Evolutionary conservation across 2,888 invertebrate species (phyloP).

Genomic region (Carabus problematicus): DNA sequence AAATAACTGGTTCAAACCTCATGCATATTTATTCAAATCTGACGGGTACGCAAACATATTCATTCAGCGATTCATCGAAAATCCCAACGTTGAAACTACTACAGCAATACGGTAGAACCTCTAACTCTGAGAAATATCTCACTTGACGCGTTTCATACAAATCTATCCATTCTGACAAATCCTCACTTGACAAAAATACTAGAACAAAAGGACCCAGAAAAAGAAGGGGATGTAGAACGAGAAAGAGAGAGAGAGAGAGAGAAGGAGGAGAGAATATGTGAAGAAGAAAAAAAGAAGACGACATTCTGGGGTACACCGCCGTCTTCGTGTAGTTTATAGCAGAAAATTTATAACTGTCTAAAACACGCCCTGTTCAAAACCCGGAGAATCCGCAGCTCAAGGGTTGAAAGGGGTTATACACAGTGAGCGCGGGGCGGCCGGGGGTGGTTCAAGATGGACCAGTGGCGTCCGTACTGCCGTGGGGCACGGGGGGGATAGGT

Average conservation of each 20-base stretch:
- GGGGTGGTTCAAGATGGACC: neutral
- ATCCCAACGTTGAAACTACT: no score
- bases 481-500: neutral
- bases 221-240: slow-evolving; percentile 33
- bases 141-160: no score
- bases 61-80: no score
- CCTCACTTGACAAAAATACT: neutral
- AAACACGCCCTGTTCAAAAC: slow-evolving; percentile 18
- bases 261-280: slow-evolving; percentile 39
- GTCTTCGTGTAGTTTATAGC: slow-evolving; percentile 46
- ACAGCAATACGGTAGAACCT: no score
- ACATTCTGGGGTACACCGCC: slow-evolving; percentile 44
- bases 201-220: neutral
- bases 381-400: neutral
- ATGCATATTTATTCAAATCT: no score
- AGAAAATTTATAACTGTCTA: slow-evolving; percentile 44
- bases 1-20: no score
- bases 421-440: neutral
- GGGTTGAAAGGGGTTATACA: neutral
- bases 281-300: slow-evolving; percentile 16
- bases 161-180: no score
- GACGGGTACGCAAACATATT: no score
- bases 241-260: slow-evolving; percentile 35
- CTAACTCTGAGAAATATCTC: no score
- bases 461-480: neutral